Evolutionary conservation across 2,113 vertebrate species (phyloP).

Genomic region (Beaufortia kweichowensis): DNA sequence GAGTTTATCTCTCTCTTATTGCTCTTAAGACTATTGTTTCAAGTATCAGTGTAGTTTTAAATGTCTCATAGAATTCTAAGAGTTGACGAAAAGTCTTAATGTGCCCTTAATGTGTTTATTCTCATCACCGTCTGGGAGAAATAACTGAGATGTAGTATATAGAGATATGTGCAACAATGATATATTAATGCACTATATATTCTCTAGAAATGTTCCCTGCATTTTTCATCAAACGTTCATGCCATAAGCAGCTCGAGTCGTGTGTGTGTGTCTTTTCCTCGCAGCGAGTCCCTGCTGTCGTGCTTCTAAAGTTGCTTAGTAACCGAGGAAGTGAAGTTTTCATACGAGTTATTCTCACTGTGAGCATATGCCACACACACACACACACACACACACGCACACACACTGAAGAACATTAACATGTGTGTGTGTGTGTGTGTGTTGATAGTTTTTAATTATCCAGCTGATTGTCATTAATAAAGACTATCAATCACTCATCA

Average conservation of each 20-base stretch:
- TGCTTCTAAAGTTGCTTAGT: slow-evolving; percentile 14
- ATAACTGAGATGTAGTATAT: too few species aligned
- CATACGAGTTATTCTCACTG: not conserved
- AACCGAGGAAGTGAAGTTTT: slow-evolving; percentile 31
- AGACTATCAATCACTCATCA: slow-evolving; percentile 11
- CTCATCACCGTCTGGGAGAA: too few species aligned
- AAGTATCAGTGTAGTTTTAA: too few species aligned
- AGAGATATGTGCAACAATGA: not conserved
- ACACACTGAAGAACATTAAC: not conserved
- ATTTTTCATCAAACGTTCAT: slow-evolving; percentile 30
- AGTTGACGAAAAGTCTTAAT: too few species aligned
- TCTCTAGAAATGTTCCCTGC: not conserved
- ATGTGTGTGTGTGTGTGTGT: not conserved
- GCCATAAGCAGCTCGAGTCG: not conserved
- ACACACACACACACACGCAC: not conserved
- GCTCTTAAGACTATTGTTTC: too few species aligned
- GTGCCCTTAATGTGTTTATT: too few species aligned
- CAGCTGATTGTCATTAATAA: slow-evolving; percentile 1
- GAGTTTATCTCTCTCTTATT: too few species aligned
- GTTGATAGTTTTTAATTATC: slow-evolving; percentile 22
- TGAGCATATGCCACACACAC: slow-evolving; percentile 17
- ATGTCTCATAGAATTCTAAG: too few species aligned
- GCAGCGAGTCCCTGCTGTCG: slow-evolving; percentile 14
- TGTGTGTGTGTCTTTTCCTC: not conserved
- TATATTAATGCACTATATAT: slow-evolving; percentile 12